Base-by-base conservation (phyloP, 2,113 vertebrate species). In the Nycticryphes semicollaris region DNA sequence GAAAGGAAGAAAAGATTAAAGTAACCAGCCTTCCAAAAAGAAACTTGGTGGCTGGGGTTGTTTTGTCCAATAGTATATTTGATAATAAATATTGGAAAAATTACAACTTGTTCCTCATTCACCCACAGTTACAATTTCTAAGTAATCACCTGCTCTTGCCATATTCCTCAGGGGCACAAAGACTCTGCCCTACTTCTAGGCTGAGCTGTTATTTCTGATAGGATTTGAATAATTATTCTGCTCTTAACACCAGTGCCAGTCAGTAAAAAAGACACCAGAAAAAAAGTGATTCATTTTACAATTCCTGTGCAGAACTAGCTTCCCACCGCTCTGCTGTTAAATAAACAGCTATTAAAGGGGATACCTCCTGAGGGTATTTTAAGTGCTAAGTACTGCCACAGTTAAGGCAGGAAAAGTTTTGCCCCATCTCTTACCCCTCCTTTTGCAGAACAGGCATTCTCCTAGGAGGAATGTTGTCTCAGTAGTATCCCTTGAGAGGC, bases 361-460 rank as follows among this genome's bases (percentile, higher is more conserved):
- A 73, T 83, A 47, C 12, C 5, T 89, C 22, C 27, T 87, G 43
- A 77, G 21, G n/a, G 31, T 62, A 59, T 88, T 93, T 64, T 59
- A 83, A 51, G 20, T 33, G 48, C 79, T 77, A 73, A 67, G 25
- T 66, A 48, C 59, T 70, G 62, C 35, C 39, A 54, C 60, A 74
- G 24, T 68, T 51, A 69, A 50, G 31, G 68, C 64, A 68, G 24
- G 60, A n/a, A 27, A 86, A 84, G 39, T 60, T 84, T 43, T 86
- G 54, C 48, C 30, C 60, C 63, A 74, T 85, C 59, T 83, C 92
- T 94, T 90, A 95, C 79, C 41, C 86, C 45, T 94, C 48, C 78
- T 95, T 89, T 89, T 90, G 91, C 23, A 85, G 78, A 93, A 50
- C 47, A 86, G 59, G 60, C 82, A 63, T 93, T 89, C 87, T 72